Conservation (phyloP, 2,888 invertebrate genomes). For the Stramonita haemastoma region DNA sequence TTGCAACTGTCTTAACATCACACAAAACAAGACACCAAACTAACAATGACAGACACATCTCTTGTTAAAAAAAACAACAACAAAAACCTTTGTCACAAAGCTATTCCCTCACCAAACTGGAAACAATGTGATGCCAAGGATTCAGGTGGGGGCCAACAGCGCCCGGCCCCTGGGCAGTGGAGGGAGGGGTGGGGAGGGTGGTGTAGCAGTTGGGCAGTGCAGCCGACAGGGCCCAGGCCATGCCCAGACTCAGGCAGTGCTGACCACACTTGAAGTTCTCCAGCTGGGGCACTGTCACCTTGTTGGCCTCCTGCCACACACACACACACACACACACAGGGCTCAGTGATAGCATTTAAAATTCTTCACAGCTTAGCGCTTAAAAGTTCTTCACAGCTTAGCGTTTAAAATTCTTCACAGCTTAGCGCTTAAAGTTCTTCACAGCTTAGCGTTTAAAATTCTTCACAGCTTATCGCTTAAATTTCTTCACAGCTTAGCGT, state of each 20-base stretch:
- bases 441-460: too few relatives aligned
- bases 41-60: too few relatives aligned
- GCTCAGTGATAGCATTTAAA: too few relatives aligned
- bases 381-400: too few relatives aligned
- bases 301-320: slow-evolving; percentile 37
- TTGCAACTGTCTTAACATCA: too few relatives aligned
- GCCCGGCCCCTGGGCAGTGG: slow-evolving; percentile 28
- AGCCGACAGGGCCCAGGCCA: slow-evolving; percentile 74
- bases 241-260: slow-evolving; percentile 65
- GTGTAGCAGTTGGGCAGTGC: slow-evolving; percentile 71
- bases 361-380: too few relatives aligned
- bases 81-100: background rate
- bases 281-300: slow-evolving; percentile 64
- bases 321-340: background rate
- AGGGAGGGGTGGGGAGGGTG: slow-evolving; percentile 29
- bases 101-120: slow-evolving; percentile 1
- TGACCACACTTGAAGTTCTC: slow-evolving; percentile 64
- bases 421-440: too few relatives aligned
- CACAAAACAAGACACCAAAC: too few relatives aligned
- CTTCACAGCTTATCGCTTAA: too few relatives aligned
- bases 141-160: background rate
- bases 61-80: too few relatives aligned
- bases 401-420: too few relatives aligned
- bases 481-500: too few relatives aligned
- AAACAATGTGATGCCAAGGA: slow-evolving; percentile 10